Evolutionary conservation across 2,113 vertebrate genomes (phyloP).

Genomic region (Nicator chloris): DNA sequence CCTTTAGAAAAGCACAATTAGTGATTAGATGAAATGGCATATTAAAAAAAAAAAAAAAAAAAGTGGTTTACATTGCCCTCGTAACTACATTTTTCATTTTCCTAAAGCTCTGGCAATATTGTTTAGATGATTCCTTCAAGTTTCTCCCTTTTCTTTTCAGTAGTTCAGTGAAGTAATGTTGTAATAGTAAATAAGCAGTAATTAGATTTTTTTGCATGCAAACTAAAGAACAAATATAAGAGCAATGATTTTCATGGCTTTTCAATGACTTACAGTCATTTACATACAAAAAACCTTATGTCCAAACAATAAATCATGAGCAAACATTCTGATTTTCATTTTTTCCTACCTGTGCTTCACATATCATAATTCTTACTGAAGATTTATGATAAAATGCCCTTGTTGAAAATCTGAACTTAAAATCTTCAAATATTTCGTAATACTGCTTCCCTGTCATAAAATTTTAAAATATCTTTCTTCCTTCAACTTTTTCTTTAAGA

Average conservation of each 20-base stretch:
- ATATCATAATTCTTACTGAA: background rate
- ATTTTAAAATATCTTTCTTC: background rate
- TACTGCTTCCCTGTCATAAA: background rate
- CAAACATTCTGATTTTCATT: background rate
- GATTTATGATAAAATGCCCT: background rate
- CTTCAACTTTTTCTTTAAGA: background rate
- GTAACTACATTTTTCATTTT: background rate
- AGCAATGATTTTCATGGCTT: background rate
- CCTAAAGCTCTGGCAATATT: background rate
- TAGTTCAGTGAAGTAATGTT: background rate
- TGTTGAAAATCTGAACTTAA: background rate
- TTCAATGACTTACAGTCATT: background rate
- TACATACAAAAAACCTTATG: background rate
- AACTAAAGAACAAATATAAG: background rate
- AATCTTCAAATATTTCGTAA: background rate
- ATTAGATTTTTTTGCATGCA: background rate
- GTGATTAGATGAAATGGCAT: background rate
- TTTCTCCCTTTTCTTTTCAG: background rate
- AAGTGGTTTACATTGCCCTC: background rate
- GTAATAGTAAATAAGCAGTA: background rate
- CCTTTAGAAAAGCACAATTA: background rate
- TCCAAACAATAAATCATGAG: background rate
- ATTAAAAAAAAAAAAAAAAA: background rate
- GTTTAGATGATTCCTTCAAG: background rate
- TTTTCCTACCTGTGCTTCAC: background rate